phyloP scores from a whole-genome alignment of 2,797 vertebrate genomes.

The Siniperca undulata region DNA sequence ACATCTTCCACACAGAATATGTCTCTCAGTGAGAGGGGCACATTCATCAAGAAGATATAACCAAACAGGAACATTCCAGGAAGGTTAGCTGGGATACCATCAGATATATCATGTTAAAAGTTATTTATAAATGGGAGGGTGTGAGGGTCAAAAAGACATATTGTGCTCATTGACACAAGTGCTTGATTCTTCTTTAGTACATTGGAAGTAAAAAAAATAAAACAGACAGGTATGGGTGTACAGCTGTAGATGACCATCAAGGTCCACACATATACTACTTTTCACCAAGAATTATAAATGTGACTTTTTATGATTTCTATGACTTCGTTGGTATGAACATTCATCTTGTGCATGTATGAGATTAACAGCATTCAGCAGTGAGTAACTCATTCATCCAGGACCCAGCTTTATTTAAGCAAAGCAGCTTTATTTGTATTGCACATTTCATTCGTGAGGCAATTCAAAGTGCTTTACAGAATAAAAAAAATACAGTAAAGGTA shows the following conservation, averaged over 20 bases:
- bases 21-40: too few species aligned
- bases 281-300: too few species aligned
- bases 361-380: neutral
- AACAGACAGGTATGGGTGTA: too few species aligned
- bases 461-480: too few species aligned
- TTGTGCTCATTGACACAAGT: neutral
- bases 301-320: neutral
- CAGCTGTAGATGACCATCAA: neutral
- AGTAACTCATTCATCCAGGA: slow-evolving; percentile 17
- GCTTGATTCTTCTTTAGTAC: neutral
- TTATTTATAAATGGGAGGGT: neutral
- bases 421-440: too few species aligned
- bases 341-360: neutral
- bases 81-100: neutral
- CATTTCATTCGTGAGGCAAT: too few species aligned
- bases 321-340: neutral
- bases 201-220: neutral
- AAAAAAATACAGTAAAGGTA: too few species aligned
- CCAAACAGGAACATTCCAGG: neutral
- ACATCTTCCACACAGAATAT: neutral
- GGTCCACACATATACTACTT: neutral
- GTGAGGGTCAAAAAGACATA: neutral
- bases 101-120: neutral
- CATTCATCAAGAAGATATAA: too few species aligned
- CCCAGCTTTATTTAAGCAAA: neutral